Conservation (phyloP, 2,797 vertebrate species). For the Sebastes cheni region DNA sequence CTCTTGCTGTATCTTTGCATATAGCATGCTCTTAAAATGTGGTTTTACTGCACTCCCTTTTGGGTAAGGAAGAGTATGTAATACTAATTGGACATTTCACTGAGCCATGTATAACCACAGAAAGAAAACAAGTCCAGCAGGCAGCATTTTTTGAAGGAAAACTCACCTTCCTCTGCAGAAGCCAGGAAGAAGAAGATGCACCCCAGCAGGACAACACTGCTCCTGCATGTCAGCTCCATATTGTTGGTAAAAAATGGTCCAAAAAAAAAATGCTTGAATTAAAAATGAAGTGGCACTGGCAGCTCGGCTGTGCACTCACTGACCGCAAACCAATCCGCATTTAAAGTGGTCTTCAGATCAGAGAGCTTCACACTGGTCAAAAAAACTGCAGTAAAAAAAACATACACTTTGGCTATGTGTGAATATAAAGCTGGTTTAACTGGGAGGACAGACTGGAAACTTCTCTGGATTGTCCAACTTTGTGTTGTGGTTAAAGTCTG, state of each 20-base stretch:
- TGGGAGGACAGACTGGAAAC: constrained; percentile 30
- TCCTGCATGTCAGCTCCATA: constrained; percentile 77
- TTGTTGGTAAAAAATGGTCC: constrained; percentile 16
- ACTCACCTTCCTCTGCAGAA: constrained; percentile 83
- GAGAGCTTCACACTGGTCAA: constrained; percentile 26
- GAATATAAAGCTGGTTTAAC: background rate
- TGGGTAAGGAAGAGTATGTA: background rate
- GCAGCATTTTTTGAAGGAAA: background rate
- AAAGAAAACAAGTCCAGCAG: constrained; percentile 14
- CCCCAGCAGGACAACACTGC: constrained; percentile 63
- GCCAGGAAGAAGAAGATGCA: constrained; percentile 59
- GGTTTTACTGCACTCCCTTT: constrained; percentile 16
- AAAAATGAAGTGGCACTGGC: constrained; percentile 58
- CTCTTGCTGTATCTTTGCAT: background rate
- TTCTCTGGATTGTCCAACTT: constrained; percentile 58
- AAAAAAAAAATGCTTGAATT: constrained; percentile 27
- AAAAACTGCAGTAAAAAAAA: constrained; percentile 24
- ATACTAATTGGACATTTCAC: constrained; percentile 28
- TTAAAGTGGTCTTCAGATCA: constrained; percentile 65
- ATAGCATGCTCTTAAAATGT: constrained; percentile 2
- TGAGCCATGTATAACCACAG: constrained; percentile 16
- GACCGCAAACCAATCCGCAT: constrained; percentile 71
- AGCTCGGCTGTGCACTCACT: constrained; percentile 72
- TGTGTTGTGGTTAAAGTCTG: constrained; percentile 28
- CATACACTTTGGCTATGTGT: background rate